Percentiles rank a stretch among this genome's conserved stretches.
Evolutionary conservation across 2,113 vertebrate species (phyloP).

Genomic region (Nansenia antarctica): DNA sequence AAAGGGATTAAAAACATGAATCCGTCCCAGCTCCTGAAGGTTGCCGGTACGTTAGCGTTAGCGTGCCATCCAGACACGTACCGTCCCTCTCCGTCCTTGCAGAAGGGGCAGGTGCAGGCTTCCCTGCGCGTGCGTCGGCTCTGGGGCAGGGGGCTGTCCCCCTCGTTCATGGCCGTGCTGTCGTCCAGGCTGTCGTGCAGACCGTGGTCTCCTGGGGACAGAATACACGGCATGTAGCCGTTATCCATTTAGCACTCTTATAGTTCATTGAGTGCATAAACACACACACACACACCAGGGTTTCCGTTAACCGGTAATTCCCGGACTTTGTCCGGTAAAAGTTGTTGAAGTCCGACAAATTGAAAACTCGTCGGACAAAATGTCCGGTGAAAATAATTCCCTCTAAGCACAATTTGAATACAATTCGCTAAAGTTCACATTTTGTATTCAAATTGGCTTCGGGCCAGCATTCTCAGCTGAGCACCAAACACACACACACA

Average conservation of each 20-base stretch:
- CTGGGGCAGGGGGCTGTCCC: conserved; percentile 82
- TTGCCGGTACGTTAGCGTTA: background rate
- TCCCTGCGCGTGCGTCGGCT: conserved; percentile 87
- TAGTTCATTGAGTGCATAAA: background rate
- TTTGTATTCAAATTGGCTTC: too few species aligned
- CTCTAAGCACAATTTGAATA: too few species aligned
- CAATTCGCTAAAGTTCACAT: too few species aligned
- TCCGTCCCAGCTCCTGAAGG: background rate
- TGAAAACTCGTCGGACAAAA: too few species aligned
- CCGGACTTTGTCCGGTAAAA: too few species aligned
- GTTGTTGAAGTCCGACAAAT: too few species aligned
- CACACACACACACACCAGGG: too few species aligned
- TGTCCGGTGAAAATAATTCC: too few species aligned
- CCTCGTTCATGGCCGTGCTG: conserved; percentile 79
- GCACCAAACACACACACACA: too few species aligned
- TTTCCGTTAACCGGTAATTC: too few species aligned
- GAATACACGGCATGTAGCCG: background rate
- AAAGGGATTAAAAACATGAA: background rate
- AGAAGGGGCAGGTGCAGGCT: conserved; percentile 96
- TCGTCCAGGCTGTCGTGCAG: conserved; percentile 86
- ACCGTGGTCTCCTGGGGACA: conserved; percentile 80
- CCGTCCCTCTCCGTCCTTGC: conserved; percentile 95
- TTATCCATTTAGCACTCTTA: too few species aligned
- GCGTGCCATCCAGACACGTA: conserved; percentile 46
- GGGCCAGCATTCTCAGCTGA: too few species aligned